Evolutionary conservation across 2,113 vertebrate genomes (phyloP).

Genomic region (Alosa alosa): DNA sequence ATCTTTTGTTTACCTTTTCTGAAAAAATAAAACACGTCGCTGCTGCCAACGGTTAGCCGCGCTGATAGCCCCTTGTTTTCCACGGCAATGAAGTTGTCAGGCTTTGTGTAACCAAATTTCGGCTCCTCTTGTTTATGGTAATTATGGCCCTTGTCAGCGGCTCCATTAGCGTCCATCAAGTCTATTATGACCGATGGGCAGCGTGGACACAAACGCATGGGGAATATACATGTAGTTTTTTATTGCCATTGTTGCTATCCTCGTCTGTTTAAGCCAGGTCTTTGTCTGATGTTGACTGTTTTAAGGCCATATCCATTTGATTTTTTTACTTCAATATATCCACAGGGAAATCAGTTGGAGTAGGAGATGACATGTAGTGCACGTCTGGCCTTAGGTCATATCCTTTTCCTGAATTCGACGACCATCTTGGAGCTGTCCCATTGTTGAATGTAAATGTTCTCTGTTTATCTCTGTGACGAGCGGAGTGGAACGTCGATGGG

Average conservation of each 20-base stretch:
- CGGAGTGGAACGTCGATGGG: background rate
- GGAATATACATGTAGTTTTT: constrained; percentile 21
- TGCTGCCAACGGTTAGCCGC: background rate
- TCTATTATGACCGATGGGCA: constrained; percentile 34
- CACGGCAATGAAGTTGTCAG: constrained; percentile 49
- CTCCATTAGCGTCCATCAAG: constrained; percentile 57
- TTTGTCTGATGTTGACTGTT: background rate
- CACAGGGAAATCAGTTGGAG: background rate
- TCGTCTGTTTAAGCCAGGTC: background rate
- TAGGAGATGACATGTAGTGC: background rate
- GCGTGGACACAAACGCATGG: constrained; percentile 29
- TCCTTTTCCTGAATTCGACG: background rate
- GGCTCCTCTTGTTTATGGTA: constrained; percentile 54
- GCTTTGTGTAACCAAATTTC: constrained; percentile 46
- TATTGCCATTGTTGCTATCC: constrained; percentile 17
- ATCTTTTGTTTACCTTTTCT: constrained; percentile 19
- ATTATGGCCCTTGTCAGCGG: constrained; percentile 48
- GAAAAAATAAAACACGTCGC: background rate
- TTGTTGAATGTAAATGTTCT: background rate
- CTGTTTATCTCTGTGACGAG: background rate
- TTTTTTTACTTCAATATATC: background rate
- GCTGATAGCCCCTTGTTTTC: background rate
- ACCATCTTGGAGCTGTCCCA: background rate
- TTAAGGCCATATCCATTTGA: background rate
- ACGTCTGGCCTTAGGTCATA: background rate